Base-by-base conservation (phyloP, 2,113 vertebrate genomes). In the Xyrauchen texanus region DNA sequence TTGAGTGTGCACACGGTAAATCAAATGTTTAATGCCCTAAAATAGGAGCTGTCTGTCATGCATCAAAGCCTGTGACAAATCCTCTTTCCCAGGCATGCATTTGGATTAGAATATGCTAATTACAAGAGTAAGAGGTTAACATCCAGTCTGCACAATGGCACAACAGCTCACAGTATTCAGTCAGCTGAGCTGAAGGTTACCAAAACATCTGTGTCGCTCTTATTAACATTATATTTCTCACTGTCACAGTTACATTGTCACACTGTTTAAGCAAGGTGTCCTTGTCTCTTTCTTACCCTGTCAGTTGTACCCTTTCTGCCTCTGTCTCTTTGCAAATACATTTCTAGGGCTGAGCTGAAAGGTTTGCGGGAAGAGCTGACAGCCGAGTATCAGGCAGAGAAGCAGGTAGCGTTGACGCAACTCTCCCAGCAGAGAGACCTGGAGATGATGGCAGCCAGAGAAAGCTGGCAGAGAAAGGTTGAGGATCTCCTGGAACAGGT, bases 401-500 rank as follows among this genome's bases (percentile, higher is more conserved):
- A 96, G 78, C 96, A 96, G 86, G 93, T 92, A 60, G 93, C 94
- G 3, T 90, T 98, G 91, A 93, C 89, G 79, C 96, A 97, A 81
- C 87, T 98, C 66, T 88, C 95, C 58, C 96, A 98, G 83, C 92
- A 97, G 85, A 98, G 96, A 80, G 97, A 99, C 8, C 90, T 96
- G 79, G 96, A 99, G 86, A 93, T 96, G 90, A 96, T 94, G 88
- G 94, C 95, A 4, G 93, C 95, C 6, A 92, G 95, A 46, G 97
- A 98, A 85, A 91, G 93, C 45, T 99, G 97, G 96, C 97, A 99
- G 89, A 96, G 96, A 88, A 97, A 96, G 89, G 96, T 98, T 4
- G 97, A 99, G 86, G 97, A 99, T 90, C 95, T 99, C 73, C 91
- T 98, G 86, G 95, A 96, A 78, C 97, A 99, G 96, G 97, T 99